Percentiles rank a stretch among this genome's conserved stretches.
These are phyloP conservation scores for Molothrus ater DNA, from an alignment of 2,797 vertebrate genomes.

Conservation along the genomic window DNA sequence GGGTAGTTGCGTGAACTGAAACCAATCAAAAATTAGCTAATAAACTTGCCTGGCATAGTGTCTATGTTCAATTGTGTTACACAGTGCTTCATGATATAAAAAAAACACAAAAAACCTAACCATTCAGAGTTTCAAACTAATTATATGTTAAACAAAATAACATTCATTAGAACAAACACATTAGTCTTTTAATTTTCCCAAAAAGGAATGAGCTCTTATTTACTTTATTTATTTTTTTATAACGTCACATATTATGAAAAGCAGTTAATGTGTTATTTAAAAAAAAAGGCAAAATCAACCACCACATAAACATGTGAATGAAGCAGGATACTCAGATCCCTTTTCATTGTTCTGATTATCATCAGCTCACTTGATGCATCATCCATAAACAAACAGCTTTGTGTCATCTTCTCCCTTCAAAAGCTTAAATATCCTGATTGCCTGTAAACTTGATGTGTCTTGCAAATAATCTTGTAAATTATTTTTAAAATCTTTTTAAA, in stretches of 20 bases:
- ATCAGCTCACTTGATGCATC: background rate
- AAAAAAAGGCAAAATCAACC: background rate
- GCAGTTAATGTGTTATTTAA: background rate
- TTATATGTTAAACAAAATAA: background rate
- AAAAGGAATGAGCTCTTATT: background rate
- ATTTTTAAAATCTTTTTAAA: background rate
- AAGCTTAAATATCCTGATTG: background rate
- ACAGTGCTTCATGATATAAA: background rate
- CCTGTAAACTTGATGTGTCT: background rate
- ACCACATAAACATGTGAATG: background rate
- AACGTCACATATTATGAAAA: background rate
- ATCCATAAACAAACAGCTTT: background rate
- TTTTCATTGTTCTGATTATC: background rate
- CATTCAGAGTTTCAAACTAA: background rate
- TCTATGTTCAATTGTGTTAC: background rate
- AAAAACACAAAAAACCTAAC: rapidly evolving
- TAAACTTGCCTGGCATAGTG: background rate
- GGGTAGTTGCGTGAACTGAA: background rate
- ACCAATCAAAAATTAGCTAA: background rate
- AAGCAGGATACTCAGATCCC: background rate
- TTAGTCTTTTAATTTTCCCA: background rate
- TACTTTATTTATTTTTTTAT: background rate
- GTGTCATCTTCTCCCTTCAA: background rate
- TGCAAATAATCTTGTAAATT: background rate
- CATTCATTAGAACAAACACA: background rate